Evolutionary conservation across 1,140 invertebrate genomes (phyloP).

Genomic region (Holotrichia oblita): DNA sequence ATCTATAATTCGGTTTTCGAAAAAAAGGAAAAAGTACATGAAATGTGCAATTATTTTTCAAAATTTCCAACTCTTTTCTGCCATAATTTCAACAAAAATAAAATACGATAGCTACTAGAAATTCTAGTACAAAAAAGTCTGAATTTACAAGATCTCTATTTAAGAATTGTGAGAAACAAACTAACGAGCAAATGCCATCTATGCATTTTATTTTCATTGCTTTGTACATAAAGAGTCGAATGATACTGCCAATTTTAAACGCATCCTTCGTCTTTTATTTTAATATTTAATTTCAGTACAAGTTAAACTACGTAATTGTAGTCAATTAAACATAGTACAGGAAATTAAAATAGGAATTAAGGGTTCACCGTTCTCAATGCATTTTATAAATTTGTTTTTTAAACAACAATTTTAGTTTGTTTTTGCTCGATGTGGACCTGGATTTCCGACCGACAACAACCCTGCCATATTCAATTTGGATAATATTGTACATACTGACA

Average conservation of each 20-base stretch:
- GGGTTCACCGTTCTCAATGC: not conserved
- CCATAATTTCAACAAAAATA: not conserved
- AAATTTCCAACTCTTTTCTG: not conserved
- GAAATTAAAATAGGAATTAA: not conserved
- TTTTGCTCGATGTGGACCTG: not conserved
- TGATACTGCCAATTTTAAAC: constrained; percentile 28
- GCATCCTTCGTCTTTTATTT: constrained; percentile 8
- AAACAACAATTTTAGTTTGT: constrained; percentile 5
- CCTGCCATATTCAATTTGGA: constrained; percentile 19
- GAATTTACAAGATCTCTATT: constrained; percentile 17
- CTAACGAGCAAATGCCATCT: not conserved
- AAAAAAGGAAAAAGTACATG: not conserved
- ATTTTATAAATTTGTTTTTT: not conserved
- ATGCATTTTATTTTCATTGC: constrained; percentile 25
- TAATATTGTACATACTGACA: constrained; percentile 23
- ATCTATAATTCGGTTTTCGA: not conserved
- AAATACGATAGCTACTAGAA: constrained; percentile 8
- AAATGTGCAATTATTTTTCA: constrained; percentile 30
- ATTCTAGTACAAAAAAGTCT: constrained; percentile 25
- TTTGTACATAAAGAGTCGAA: constrained; percentile 32
- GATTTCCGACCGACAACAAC: not conserved
- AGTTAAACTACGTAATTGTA: not conserved
- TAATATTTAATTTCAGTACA: constrained; percentile 9
- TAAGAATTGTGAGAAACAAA: not conserved
- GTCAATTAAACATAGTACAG: constrained; percentile 30